phyloP scores from a whole-genome alignment of 2,888 invertebrate genomes.

The Selenia dentaria region DNA sequence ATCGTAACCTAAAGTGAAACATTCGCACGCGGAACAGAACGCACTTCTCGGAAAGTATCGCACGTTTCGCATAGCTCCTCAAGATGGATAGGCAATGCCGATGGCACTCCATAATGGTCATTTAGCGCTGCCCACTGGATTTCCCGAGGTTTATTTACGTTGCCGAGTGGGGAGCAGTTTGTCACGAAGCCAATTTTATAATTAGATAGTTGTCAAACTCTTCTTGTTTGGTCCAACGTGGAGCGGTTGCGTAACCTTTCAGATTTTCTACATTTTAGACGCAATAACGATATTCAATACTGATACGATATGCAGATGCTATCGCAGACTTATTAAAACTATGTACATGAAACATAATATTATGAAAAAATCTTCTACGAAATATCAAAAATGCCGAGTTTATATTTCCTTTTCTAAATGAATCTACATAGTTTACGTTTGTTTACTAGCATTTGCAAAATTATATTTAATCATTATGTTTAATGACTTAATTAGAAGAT shows the following conservation, averaged over 20 bases:
- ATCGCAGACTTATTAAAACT: no score
- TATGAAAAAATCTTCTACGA: no score
- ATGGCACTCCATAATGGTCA: conserved; percentile 34
- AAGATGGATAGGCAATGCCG: conserved; percentile 25
- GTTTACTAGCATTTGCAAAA: no score
- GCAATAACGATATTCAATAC: conserved; percentile 8
- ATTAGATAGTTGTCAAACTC: conserved; percentile 71
- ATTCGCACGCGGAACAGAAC: conserved; percentile 10
- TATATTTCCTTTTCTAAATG: no score
- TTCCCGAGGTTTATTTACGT: conserved; percentile 56
- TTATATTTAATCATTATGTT: conserved; percentile 7
- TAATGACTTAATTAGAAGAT: conserved; percentile 8
- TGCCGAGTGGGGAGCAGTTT: conserved; percentile 52
- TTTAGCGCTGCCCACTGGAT: conserved; percentile 53
- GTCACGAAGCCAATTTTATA: conserved; percentile 70
- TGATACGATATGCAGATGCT: no score
- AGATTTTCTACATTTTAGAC: conserved; percentile 28
- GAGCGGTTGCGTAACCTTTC: conserved; percentile 49
- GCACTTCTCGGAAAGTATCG: conserved; percentile 10
- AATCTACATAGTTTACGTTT: no score
- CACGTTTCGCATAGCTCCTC: conserved; percentile 17
- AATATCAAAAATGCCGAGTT: no score
- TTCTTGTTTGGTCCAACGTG: conserved; percentile 35
- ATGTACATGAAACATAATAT: no score
- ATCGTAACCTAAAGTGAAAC: conserved; percentile 9